phyloP scores from a whole-genome alignment of 2,113 vertebrate genomes.

The Laterallus jamaicensis region DNA sequence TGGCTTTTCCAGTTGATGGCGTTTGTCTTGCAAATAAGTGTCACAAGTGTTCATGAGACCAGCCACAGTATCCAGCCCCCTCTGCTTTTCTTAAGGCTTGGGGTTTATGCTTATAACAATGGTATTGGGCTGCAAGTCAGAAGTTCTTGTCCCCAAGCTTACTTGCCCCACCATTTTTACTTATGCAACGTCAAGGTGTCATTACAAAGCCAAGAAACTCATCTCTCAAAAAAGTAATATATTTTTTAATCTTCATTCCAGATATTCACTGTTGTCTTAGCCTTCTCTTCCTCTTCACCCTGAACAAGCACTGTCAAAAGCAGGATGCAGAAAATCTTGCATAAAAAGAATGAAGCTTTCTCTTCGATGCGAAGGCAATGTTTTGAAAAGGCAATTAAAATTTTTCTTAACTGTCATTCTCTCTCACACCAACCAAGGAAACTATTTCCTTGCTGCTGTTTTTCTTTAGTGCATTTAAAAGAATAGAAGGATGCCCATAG shows the following conservation, averaged over 20 bases:
- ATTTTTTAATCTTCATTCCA: not conserved
- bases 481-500: not conserved
- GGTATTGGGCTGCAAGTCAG: not conserved
- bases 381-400: not conserved
- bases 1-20: not conserved
- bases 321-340: not conserved
- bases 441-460: not conserved
- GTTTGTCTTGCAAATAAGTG: too few species aligned
- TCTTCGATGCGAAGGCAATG: not conserved
- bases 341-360: not conserved
- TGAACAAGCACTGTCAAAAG: not conserved
- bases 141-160: not conserved
- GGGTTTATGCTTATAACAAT: not conserved
- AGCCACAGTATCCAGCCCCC: not conserved
- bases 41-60: not conserved
- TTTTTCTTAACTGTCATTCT: not conserved
- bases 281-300: not conserved
- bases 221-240: accelerated
- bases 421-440: not conserved
- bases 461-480: not conserved
- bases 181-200: accelerated
- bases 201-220: not conserved
- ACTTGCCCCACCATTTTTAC: not conserved
- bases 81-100: not conserved
- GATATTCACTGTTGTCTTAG: not conserved